Percentiles rank a stretch among this genome's conserved stretches.
phyloP scores from a whole-genome alignment of 2,797 vertebrate species.

The Centropyge bicolor region DNA sequence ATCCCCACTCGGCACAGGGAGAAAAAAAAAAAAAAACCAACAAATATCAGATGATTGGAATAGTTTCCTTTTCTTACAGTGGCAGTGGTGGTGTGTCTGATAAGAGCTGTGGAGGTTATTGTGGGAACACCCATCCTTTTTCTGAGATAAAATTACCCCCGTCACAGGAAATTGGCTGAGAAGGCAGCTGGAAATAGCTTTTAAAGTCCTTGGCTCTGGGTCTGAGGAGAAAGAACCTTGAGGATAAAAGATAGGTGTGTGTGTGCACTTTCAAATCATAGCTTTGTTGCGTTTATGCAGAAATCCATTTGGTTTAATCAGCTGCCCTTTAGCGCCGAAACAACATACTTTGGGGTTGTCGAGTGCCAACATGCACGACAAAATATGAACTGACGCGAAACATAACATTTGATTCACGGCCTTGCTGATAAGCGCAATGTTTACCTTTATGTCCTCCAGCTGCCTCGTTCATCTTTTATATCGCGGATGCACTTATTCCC shows the following conservation, averaged over 20 bases:
- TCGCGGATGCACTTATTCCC: not conserved
- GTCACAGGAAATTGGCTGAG: slow-evolving; percentile 72
- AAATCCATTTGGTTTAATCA: slow-evolving; percentile 47
- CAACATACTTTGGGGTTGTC: slow-evolving; percentile 17
- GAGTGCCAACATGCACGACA: slow-evolving; percentile 12
- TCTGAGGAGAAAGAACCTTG: slow-evolving; percentile 61
- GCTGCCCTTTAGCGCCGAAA: slow-evolving; percentile 21
- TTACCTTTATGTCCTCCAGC: slow-evolving; percentile 36
- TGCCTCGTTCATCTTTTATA: slow-evolving; percentile 39
- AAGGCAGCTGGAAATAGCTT: slow-evolving; percentile 71
- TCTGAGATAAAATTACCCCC: slow-evolving; percentile 73
- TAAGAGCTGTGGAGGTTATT: slow-evolving; percentile 74
- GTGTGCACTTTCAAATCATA: slow-evolving; percentile 39
- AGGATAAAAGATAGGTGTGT: slow-evolving; percentile 58
- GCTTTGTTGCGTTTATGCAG: slow-evolving; percentile 33
- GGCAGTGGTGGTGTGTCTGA: slow-evolving; percentile 58
- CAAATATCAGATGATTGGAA: slow-evolving; percentile 65
- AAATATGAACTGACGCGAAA: slow-evolving; percentile 29
- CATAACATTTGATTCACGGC: slow-evolving; percentile 19
- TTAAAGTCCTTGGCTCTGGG: slow-evolving; percentile 66
- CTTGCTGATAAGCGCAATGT: slow-evolving; percentile 34
- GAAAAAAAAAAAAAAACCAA: not conserved
- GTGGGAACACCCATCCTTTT: slow-evolving; percentile 79
- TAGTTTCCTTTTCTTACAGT: slow-evolving; percentile 57
- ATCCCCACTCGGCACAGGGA: slow-evolving; percentile 28